Evolutionary conservation across 2,888 invertebrate species (phyloP), one percentile per base, ranked within the genome.

Genomic region (Nomada flava): DNA sequence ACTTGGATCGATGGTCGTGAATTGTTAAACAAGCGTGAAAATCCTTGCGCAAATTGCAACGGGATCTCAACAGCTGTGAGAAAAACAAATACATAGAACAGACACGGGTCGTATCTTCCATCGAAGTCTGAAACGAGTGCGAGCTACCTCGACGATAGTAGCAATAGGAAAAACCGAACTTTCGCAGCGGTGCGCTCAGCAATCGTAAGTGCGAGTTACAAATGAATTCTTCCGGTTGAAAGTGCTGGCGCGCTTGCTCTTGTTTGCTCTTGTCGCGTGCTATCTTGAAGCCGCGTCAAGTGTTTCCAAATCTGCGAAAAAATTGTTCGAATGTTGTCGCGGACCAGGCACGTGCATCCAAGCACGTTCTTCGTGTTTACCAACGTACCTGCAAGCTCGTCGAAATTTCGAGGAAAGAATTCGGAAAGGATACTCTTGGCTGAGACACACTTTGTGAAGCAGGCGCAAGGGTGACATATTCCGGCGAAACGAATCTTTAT

Each of bases 41-140:
- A 2, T 53, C 7, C 7, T 53, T n/a, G 4, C n/a, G 23, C 65
- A n/a, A 36, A 36, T 36, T 36, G 36, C 36, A 36, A 36, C 36
- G 36, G 36, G 36, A 36, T 36, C 29, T 29, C 7, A 7, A 29
- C 29, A 29, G 29, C 7, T 96, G 94, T 96, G 96, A 93, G 89
- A 7, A 29, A 5, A 29, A 29, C 5, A 29, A 29, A 29, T 29
- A 7, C 29, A 29, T 7, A 7, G 29, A 29, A 29, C 29, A 29
- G 29, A 29, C 36, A 36, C 36, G 36, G 36, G 7, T 36, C 36
- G 36, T 7, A 36, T 36, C 36, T 36, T 36, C 36, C 36, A 36
- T 36, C 36, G 36, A 36, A 36, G 36, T 36, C 7, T 36, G 9
- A 7, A 36, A 36, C 0, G 36, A 36, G 36, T 5, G 36, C 36